Conservation (phyloP, 2,797 vertebrate species). For the Iguana delicatissima region DNA sequence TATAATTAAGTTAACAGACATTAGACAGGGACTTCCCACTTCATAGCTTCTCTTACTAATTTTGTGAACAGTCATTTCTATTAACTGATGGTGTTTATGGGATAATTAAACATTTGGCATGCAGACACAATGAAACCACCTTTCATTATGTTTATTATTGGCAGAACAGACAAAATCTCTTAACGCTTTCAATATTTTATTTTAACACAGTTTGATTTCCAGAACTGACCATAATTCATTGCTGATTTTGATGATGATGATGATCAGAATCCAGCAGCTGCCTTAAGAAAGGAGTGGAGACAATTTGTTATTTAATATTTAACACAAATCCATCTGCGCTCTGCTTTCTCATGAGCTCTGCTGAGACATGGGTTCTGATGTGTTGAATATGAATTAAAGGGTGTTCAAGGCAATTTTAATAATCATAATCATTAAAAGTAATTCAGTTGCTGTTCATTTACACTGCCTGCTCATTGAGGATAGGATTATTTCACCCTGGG, state of each 20-base stretch:
- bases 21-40: slow-evolving; percentile 49
- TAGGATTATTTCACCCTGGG: not conserved
- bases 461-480: not conserved
- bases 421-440: not conserved
- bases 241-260: not conserved
- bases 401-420: not conserved
- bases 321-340: not conserved
- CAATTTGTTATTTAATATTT: not conserved
- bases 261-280: not conserved
- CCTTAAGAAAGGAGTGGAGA: rapidly evolving
- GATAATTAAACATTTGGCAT: rapidly evolving
- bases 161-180: not conserved
- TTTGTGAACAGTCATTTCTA: rapidly evolving
- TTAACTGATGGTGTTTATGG: rapidly evolving
- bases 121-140: rapidly evolving
- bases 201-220: not conserved
- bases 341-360: not conserved
- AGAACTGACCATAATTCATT: not conserved
- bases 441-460: not conserved
- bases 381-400: slow-evolving; percentile 20
- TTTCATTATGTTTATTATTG: not conserved
- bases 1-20: rapidly evolving
- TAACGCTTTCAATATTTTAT: not conserved
- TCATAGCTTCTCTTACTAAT: slow-evolving; percentile 67
- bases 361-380: rapidly evolving